phyloP scores from a whole-genome alignment of 2,888 invertebrate species.

The Deroplatys truncata region DNA sequence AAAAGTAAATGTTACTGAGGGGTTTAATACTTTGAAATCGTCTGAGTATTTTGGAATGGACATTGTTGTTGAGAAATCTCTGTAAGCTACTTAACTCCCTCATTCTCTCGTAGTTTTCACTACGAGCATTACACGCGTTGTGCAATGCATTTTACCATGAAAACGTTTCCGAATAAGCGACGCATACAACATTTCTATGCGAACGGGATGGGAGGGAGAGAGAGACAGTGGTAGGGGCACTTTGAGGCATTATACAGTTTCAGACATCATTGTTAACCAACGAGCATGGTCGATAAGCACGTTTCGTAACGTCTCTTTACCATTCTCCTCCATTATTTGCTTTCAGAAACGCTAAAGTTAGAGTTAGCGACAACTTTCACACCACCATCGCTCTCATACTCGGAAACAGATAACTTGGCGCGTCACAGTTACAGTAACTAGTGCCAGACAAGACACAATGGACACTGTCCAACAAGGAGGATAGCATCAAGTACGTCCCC shows the following conservation, averaged over 20 bases:
- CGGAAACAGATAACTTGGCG: not conserved
- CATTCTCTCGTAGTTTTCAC: no score
- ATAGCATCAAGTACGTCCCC: not conserved
- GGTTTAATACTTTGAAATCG: no score
- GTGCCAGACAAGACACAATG: not conserved
- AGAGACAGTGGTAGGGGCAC: not conserved
- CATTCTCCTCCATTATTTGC: not conserved
- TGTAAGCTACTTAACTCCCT: no score
- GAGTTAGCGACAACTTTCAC: not conserved
- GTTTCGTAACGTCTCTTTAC: not conserved
- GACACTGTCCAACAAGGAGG: not conserved
- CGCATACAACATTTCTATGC: not conserved
- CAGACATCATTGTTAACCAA: not conserved
- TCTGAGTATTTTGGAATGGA: no score
- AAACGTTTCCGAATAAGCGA: not conserved
- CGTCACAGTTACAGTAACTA: not conserved
- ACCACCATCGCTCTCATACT: not conserved
- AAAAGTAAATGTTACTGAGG: no score
- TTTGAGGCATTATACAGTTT: not conserved
- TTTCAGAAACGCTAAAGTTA: not conserved
- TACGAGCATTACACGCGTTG: not conserved
- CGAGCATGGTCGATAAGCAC: not conserved
- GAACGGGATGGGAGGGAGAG: not conserved
- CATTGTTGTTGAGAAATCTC: no score
- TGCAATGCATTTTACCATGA: not conserved